phyloP scores from a whole-genome alignment of 2,888 invertebrate genomes.

The Arge pagana region DNA sequence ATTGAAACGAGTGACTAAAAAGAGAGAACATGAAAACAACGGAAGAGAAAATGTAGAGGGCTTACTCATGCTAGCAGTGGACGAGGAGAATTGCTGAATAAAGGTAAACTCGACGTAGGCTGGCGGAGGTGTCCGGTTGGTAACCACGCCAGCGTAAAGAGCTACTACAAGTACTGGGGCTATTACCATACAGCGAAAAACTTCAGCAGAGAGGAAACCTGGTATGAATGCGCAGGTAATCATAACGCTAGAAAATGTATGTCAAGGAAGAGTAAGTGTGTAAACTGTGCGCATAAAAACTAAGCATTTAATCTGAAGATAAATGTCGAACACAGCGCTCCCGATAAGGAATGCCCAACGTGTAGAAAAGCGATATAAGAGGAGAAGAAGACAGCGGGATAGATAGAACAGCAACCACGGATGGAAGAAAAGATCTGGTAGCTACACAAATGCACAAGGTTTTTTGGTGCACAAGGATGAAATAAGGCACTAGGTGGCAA shows the following conservation, averaged over 20 bases:
- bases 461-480: conserved; percentile 27
- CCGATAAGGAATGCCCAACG: conserved; percentile 25
- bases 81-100: conserved; percentile 14
- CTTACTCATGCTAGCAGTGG: neutral
- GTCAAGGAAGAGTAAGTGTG: conserved; percentile 19
- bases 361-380: conserved; percentile 21
- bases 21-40: neutral
- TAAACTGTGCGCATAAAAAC: conserved; percentile 24
- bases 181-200: conserved; percentile 26
- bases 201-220: conserved; percentile 25
- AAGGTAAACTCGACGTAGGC: conserved; percentile 23
- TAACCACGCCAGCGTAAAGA: conserved; percentile 20
- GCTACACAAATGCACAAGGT: conserved; percentile 20
- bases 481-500: conserved; percentile 20
- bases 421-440: conserved; percentile 13
- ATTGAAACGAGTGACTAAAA: neutral
- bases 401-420: conserved; percentile 24
- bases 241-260: conserved; percentile 22
- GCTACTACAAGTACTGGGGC: conserved; percentile 24
- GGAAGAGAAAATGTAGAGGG: neutral
- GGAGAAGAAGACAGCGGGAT: conserved; percentile 21
- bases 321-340: conserved; percentile 18
- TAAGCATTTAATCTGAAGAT: conserved; percentile 12
- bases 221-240: conserved; percentile 24
- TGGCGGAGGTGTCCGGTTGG: conserved; percentile 25